Conservation (phyloP, 1,140 invertebrate genomes). For the Trissolcus basalis region DNA sequence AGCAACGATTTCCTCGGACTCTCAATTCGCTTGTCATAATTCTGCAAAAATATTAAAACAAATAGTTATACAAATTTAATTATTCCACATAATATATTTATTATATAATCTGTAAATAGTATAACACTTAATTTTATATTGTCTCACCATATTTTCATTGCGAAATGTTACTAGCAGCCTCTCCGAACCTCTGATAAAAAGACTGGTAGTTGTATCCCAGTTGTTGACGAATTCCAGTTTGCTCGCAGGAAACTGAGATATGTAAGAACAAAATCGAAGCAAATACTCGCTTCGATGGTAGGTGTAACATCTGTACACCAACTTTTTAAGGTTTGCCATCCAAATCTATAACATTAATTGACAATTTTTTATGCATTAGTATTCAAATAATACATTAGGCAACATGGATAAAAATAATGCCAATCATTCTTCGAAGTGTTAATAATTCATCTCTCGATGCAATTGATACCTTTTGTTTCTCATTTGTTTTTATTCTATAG, state of each 20-base stretch:
- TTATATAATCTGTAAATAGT: no score
- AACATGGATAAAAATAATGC: no score
- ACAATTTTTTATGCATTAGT: slow-evolving; percentile 2
- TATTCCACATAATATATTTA: no score
- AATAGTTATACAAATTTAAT: no score
- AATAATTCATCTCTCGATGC: no score
- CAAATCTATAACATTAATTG: slow-evolving; percentile 74
- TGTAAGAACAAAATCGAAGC: slow-evolving; percentile 82
- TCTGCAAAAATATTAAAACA: no score
- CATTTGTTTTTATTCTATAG: no score
- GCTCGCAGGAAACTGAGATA: slow-evolving; percentile 80
- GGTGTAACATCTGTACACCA: slow-evolving; percentile 83
- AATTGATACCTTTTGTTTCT: no score
- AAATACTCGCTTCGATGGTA: slow-evolving; percentile 84
- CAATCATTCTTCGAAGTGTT: no score
- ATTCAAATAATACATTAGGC: no score
- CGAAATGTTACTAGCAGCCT: slow-evolving; percentile 84
- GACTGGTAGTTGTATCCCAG: slow-evolving; percentile 83
- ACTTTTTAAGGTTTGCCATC: slow-evolving; percentile 79
- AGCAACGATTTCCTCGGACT: slow-evolving; percentile 67
- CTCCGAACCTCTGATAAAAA: slow-evolving; percentile 80
- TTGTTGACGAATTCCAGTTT: slow-evolving; percentile 83
- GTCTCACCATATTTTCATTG: slow-evolving; percentile 81
- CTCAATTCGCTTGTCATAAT: slow-evolving; percentile 71
- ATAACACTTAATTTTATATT: neutral